These are phyloP conservation scores for Coendou prehensilis DNA, from an alignment of 2,797 vertebrate species.

Conservation along the genomic window DNA sequence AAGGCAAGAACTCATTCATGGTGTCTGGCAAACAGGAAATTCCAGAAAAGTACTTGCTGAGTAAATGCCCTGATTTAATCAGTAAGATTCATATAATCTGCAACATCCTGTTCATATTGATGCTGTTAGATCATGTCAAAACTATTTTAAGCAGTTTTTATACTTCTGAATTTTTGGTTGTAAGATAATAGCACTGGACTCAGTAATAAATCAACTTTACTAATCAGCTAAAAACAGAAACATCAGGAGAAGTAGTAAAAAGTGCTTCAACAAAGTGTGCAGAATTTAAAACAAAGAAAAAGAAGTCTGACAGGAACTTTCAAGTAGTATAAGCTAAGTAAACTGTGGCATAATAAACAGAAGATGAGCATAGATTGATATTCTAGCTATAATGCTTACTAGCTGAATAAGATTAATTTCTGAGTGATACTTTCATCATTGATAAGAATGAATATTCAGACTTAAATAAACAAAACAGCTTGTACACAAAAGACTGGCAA, in stretches of 20 bases:
- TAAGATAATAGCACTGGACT: conserved; percentile 31
- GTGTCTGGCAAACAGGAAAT: background rate
- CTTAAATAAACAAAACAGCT: conserved; percentile 59
- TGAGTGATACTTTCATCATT: conserved; percentile 2
- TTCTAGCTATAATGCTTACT: conserved; percentile 12
- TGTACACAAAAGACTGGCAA: background rate
- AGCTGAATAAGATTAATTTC: conserved; percentile 51
- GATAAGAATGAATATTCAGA: conserved; percentile 54
- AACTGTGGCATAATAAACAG: conserved; percentile 48
- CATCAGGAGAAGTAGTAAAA: conserved; percentile 46
- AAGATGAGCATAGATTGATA: conserved; percentile 29
- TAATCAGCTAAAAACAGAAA: conserved; percentile 58
- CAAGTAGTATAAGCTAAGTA: background rate
- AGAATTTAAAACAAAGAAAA: conserved; percentile 71
- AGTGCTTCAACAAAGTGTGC: conserved; percentile 26
- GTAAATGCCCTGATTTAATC: conserved; percentile 58
- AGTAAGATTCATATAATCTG: conserved; percentile 59
- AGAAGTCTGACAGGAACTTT: conserved; percentile 38
- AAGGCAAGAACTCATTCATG: conserved; percentile 21
- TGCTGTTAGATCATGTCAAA: conserved; percentile 37
- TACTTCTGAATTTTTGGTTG: conserved; percentile 56
- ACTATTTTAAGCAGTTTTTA: conserved; percentile 53
- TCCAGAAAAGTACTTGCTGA: conserved; percentile 64
- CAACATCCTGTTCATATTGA: conserved; percentile 45
- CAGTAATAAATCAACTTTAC: conserved; percentile 24